Base-by-base conservation (phyloP, 2,113 vertebrate genomes). In the Hydrochoerus hydrochaeris region DNA sequence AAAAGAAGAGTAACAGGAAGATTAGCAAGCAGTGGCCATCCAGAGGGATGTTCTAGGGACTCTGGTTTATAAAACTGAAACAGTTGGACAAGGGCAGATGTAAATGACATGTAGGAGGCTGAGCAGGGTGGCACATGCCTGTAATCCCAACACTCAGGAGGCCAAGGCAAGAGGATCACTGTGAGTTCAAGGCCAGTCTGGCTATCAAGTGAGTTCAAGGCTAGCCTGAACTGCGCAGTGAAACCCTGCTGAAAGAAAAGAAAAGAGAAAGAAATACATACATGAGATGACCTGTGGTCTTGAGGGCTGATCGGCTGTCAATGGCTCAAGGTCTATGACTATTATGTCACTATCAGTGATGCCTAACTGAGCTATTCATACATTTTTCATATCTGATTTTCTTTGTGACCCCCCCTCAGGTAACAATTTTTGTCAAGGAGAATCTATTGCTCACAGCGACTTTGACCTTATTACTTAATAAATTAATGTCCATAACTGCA, bases 381-480 rank as follows among this genome's bases (percentile, higher is more conserved):
- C 46, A 87, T 81, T 87, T 91, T 91, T 93, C 95, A 85, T 89
- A 91, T 67, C 85, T 86, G 38, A 84, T 86, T 95, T 90, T 96
- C 94, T 94, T 83, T 90, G 94, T 89, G 93, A 77, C 60, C 57
- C 28, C 44, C 94, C 44, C 94, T 28, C 28, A 95, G 69, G 82
- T 92, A 94, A 96, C 58, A 91, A 35, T 92, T 95, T 97, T 96
- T 94, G 41, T 67, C 30, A 81, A 67, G 30, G 35, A 78, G 30
- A 96, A 62, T 75, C 67, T 88, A 94, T 30, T 11, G 92, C 77
- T 91, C 90, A 89, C 8, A 89, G 67, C 41, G 28, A 89, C 46
- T 80, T 41, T 95, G 94, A 94, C 67, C 78, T 96, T 90, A 97
- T 91, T 90, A 91, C 54, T 77, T 89, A 54, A 95, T 94, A 82